Percentiles rank a stretch among this genome's conserved stretches.
Evolutionary conservation across 2,888 invertebrate genomes (phyloP).

Genomic region (Zygothrica quintamaculata): DNA sequence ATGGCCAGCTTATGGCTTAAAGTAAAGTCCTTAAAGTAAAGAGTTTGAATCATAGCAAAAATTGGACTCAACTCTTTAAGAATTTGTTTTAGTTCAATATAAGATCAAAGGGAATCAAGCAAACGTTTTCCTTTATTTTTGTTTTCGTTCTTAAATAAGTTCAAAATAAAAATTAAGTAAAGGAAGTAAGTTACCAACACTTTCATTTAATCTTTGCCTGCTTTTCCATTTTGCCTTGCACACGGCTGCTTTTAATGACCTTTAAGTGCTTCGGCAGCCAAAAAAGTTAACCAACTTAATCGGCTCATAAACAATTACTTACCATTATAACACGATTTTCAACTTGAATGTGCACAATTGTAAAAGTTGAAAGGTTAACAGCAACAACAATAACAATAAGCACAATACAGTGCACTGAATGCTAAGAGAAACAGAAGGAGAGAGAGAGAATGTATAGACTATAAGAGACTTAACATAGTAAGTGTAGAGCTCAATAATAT

Average conservation of each 20-base stretch:
- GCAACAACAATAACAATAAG: slow-evolving; percentile 60
- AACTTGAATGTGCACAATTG: slow-evolving; percentile 72
- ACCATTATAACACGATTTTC: slow-evolving; percentile 72
- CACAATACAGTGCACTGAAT: too few species aligned
- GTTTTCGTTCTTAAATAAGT: too few species aligned
- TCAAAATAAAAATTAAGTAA: too few species aligned
- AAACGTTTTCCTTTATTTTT: neutral
- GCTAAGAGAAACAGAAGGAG: neutral
- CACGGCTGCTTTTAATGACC: slow-evolving; percentile 48
- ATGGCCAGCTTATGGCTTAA: slow-evolving; percentile 71
- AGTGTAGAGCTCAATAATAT: slow-evolving; percentile 78
- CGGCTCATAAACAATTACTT: slow-evolving; percentile 73
- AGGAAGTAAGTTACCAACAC: slow-evolving; percentile 8
- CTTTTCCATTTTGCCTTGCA: slow-evolving; percentile 8
- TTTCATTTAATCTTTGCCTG: slow-evolving; percentile 7
- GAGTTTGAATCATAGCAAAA: too few species aligned
- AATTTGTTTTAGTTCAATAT: too few species aligned
- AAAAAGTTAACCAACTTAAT: slow-evolving; percentile 50
- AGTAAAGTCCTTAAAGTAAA: slow-evolving; percentile 46
- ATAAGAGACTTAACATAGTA: slow-evolving; percentile 52
- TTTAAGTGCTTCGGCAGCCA: slow-evolving; percentile 31
- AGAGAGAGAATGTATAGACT: slow-evolving; percentile 8
- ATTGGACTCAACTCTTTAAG: too few species aligned
- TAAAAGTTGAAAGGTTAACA: slow-evolving; percentile 69
- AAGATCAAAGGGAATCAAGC: neutral